Evolutionary conservation across 1,140 invertebrate genomes (phyloP), one percentile per base, ranked within the genome.

Genomic region (Sycophaga agraensis): DNA sequence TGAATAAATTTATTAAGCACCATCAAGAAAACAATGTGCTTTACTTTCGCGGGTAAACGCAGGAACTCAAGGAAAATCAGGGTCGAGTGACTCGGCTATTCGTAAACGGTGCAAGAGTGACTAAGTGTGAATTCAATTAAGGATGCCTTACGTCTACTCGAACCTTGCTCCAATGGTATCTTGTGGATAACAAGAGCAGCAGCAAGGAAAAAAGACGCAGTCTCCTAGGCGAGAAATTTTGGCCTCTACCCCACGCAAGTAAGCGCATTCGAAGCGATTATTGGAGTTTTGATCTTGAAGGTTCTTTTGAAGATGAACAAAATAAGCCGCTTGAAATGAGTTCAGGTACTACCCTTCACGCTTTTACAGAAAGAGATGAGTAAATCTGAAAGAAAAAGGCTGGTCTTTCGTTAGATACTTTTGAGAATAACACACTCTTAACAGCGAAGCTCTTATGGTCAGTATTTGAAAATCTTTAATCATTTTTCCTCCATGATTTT

Each of bases 41-140:
- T 7, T 28, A n/a, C 55, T 60, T n/a, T n/a, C n/a, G n/a, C n/a
- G n/a, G n/a, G n/a, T 46, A 35, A n/a, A 64, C 63, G 48, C 37
- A 50, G 62, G 65, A 71, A 66, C 57, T 64, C 57, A 66, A 68
- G 74, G 75, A 73, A 78, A 79, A 78, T 78, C 78, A 75, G 73
- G 72, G 70, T 57, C 65, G 73, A 70, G 71, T 80, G 78, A 80
- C 78, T 78, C 65, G 76, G 58, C 64, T 61, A 69, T 79, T 79
- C 61, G 66, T 68, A 70, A 72, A 35, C 39, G 68, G 68, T 70
- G 51, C 34, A 12, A 65, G 68, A 77, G 67, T 73, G 71, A 73
- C 76, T 75, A 69, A 78, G 75, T 80, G 76, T 76, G 72, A 78
- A 80, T 79, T 80, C 76, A 79, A 80, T 80, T 79, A 80, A 73